phyloP scores from a whole-genome alignment of 2,797 vertebrate genomes.

The Myripristis murdjan region DNA sequence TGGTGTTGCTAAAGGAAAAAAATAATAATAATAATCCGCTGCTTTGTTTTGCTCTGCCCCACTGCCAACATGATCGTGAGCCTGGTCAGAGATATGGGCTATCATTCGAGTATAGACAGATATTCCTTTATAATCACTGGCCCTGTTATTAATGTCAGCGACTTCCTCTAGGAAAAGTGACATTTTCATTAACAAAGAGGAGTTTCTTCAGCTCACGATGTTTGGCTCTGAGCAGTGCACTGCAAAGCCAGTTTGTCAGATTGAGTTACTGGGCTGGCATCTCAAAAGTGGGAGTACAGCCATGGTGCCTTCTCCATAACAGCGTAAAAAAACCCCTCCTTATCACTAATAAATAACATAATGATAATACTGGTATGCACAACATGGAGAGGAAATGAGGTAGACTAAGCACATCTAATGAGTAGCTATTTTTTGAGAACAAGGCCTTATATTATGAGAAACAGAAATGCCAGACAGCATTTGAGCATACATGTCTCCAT shows the following conservation, averaged over 20 bases:
- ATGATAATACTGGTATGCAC: background rate
- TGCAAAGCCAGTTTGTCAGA: slow-evolving; percentile 32
- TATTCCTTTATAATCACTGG: slow-evolving; percentile 32
- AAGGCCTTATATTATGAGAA: slow-evolving; percentile 49
- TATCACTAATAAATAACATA: slow-evolving; percentile 4
- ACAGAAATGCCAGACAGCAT: slow-evolving; percentile 34
- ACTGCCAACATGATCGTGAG: slow-evolving; percentile 1
- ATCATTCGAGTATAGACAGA: slow-evolving; percentile 25
- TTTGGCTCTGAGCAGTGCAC: background rate
- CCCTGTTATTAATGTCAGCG: slow-evolving; percentile 32
- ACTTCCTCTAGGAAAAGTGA: slow-evolving; percentile 17
- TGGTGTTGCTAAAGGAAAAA: slow-evolving; percentile 12
- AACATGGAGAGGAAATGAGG: slow-evolving; percentile 17
- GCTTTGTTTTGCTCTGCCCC: slow-evolving; percentile 33
- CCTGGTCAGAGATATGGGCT: background rate
- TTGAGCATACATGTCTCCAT: slow-evolving; percentile 45
- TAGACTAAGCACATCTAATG: background rate
- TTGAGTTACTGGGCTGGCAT: slow-evolving; percentile 42
- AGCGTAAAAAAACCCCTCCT: slow-evolving; percentile 21
- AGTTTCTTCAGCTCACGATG: slow-evolving; percentile 7
- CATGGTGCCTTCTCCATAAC: slow-evolving; percentile 12
- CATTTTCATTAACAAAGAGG: slow-evolving; percentile 27
- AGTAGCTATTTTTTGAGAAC: slow-evolving; percentile 27
- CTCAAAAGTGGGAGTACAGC: background rate
- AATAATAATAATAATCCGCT: slow-evolving; percentile 10